Evolutionary conservation across 1,140 invertebrate species (phyloP), one percentile per base, ranked within the genome.

Genomic region (Drosophila orosa): DNA sequence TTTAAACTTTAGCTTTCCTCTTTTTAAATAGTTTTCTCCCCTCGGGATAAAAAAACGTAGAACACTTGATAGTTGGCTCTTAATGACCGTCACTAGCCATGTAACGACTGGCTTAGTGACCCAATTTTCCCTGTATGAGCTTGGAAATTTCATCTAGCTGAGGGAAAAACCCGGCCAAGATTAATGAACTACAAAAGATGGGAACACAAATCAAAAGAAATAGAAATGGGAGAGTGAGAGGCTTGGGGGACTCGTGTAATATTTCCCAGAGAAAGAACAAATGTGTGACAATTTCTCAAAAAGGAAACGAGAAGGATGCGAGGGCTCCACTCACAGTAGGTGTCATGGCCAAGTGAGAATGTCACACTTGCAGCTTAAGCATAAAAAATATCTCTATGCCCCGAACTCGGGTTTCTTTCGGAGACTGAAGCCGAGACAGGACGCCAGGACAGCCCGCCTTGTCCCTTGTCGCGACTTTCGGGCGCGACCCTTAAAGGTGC

Each of bases 271-370:
- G 39, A 57, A 45, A 27, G 31, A 72, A 89, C 85, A 89, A 87
- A 89, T 90, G 80, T 89, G 84, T 74, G 76, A 89, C 83, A 77
- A 87, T 87, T 89, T 87, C 74, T 87, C 82, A 80, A 85, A 80
- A 66, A 39, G 52, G 42, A 35, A 37, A 66, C 39, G 35, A 74
- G 62, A 78, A 80, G 83, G 72, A 76, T 68, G 67, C 82, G 61
- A 47, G 25, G 50, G 35, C 72, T 39, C 54, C 39, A 48, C n/a
- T 15, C 29, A 24, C 35, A 33, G 29, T 71, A 83, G 84, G 84
- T 87, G 83, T 80, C 84, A 87, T 31, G 77, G 76, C 79, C 83
- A 89, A 87, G 84, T 87, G 84, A 83, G 60, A 80, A 74, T 87
- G 84, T 87, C 79, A 87, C 83, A 87, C 80, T 84, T 78, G 80